Base-by-base conservation (phyloP, 2,113 vertebrate genomes). In the Hymenochirus boettgeri region DNA sequence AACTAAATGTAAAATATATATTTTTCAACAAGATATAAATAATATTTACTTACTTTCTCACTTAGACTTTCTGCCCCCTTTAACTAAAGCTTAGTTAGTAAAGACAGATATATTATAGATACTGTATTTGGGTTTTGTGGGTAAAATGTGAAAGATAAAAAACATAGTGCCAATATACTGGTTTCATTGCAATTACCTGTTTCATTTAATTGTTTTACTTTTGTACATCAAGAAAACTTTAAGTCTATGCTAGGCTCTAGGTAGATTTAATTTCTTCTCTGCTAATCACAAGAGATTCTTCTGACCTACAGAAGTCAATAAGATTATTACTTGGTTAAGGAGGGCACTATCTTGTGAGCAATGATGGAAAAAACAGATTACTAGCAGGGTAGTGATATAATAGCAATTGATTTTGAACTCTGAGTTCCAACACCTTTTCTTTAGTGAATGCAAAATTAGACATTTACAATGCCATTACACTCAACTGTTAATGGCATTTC, bases 281-380 rank as follows among this genome's bases (percentile, higher is more conserved):
- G 33, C 47, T 67, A 67, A 67, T 67, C 65, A 67, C 23, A 67
- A 59, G 57, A 67, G 57, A 67, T 67, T 47, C 65, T 60, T 33
- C 47, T 60, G 24, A 45, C 46, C 60, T 67, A 46, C 53, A 24
- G 24, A 51, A 59, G 65, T 67, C 65, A 67, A 67, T 67, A 59
- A 53, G 56, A 59, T 67, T 67, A 60, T 67, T 47, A 53, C 57
- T 67, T 60, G 48, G 65, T 60, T 67, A 46, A 67, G 65, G 31
- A 67, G 57, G 65, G 65, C 24, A 48, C 57, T 67, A 60, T 46
- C 52, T 60, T 67, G 56, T 60, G 52, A 24, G 56, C 33, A 59
- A 48, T 60, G 65, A 67, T 67, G 56, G 56, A 67, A 67, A n/a
- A 67, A 67, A 67, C 56, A 67, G 65, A 60, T 67, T 67, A 53